phyloP scores from a whole-genome alignment of 2,797 vertebrate species.

The Siniperca obscura region DNA sequence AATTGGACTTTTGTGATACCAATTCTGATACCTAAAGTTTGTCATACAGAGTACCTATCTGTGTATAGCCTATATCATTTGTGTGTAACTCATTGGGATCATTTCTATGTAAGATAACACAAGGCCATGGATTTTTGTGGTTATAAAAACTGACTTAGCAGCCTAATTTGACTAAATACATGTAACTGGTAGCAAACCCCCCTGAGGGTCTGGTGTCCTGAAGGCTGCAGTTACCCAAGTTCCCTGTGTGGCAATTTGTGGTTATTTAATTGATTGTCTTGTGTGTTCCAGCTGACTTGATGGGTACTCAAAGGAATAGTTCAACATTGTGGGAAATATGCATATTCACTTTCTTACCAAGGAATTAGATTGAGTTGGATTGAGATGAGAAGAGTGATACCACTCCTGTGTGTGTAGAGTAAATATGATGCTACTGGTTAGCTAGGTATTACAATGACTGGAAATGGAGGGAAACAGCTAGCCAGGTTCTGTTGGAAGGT shows the following conservation, averaged over 20 bases:
- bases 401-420: too few species aligned
- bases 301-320: background rate
- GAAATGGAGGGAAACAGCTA: too few species aligned
- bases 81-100: background rate
- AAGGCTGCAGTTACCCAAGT: background rate
- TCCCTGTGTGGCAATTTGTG: background rate
- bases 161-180: conserved; percentile 8
- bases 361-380: too few species aligned
- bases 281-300: background rate
- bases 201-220: background rate
- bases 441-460: too few species aligned
- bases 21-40: too few species aligned
- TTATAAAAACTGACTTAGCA: conserved; percentile 3
- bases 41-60: too few species aligned
- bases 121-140: background rate
- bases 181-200: background rate
- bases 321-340: background rate
- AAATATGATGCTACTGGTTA: too few species aligned
- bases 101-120: background rate
- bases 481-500: background rate
- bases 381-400: too few species aligned
- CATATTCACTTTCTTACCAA: background rate
- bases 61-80: too few species aligned
- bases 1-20: too few species aligned
- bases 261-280: background rate